Base-by-base conservation (phyloP, 53 echinoderm and acorn worm genomes). In the Luidia sarsii region DNA sequence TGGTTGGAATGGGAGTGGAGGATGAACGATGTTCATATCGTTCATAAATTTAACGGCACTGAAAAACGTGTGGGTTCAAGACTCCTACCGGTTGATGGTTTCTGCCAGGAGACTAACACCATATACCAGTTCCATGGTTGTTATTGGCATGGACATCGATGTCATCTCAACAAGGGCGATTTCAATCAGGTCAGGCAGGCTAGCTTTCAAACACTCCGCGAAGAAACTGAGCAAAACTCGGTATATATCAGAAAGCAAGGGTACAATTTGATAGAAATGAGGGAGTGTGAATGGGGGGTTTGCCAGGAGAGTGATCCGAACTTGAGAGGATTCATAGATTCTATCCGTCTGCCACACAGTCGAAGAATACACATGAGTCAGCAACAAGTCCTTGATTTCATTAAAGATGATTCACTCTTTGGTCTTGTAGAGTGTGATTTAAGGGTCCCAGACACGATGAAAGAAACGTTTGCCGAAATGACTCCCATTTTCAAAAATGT, bases 371-470 rank as follows among this genome's bases (percentile, higher is more conserved):
- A 23, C 1, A 28, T 59, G 30, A 59, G 7, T 13, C 59, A 59
- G 31, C 7, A 28, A 7, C 8, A 24, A 20, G 18, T 64, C 13
- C 10, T 50, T 30, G 23, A 53, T 54, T 53, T 53, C 35, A 65
- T 52, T 14, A 55, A 15, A 39, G 53, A 33, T 43, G 62, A 5
- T 46, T 28, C 29, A 22, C 52, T 84, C 19, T 84, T 84, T 59
- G 84, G 84, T 1, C 52, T 33, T 10, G 50, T 84, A 7, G 73
- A 84, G 50, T 84, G 84, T 45, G 84, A 84, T 33, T 64, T 73
- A 2, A 2, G 2, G 4, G 84, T 84, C 1, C 72, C 72, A 0
- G 64, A 72, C 6, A 25, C 38, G 3, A 13, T 84, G 32, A 72
- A 64, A 33, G 14, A 55, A n/a, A 27, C 46, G 5, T 84, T 73